Conservation (phyloP, 2,888 invertebrate genomes). For the Macrosiphum euphorbiae region DNA sequence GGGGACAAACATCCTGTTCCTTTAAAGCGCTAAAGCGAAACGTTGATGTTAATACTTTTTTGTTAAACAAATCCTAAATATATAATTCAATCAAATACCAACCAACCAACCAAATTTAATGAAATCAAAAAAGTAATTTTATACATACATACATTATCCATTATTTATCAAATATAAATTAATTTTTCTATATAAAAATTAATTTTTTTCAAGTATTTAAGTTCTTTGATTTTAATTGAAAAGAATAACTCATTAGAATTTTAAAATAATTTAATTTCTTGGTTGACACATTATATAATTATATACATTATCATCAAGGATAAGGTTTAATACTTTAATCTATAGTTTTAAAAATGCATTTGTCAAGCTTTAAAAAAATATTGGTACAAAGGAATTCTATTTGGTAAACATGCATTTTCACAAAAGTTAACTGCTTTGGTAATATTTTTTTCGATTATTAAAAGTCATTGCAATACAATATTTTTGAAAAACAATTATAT, state of each 20-base stretch:
- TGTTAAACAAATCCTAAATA: constrained; percentile 23
- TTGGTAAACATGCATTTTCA: neutral
- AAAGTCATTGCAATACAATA: neutral
- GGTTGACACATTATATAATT: neutral
- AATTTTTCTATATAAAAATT: neutral
- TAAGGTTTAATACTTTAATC: neutral
- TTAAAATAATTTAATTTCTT: too few species aligned
- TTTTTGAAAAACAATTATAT: neutral
- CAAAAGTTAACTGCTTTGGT: neutral
- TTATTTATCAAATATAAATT: neutral
- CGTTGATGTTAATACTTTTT: neutral
- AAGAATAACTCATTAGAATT: neutral
- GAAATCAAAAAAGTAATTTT: neutral
- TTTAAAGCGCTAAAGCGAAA: constrained; percentile 22
- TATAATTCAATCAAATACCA: neutral
- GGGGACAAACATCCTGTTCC: constrained; percentile 35
- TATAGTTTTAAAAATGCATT: neutral
- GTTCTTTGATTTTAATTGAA: neutral
- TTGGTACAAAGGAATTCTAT: neutral
- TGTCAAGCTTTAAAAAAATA: neutral
- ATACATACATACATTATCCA: neutral
- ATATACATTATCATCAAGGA: neutral
- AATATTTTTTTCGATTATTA: neutral
- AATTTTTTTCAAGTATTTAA: neutral
- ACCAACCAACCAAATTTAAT: neutral